Conservation (phyloP, 2,888 invertebrate species). For the Nephrotoma appendiculata region DNA sequence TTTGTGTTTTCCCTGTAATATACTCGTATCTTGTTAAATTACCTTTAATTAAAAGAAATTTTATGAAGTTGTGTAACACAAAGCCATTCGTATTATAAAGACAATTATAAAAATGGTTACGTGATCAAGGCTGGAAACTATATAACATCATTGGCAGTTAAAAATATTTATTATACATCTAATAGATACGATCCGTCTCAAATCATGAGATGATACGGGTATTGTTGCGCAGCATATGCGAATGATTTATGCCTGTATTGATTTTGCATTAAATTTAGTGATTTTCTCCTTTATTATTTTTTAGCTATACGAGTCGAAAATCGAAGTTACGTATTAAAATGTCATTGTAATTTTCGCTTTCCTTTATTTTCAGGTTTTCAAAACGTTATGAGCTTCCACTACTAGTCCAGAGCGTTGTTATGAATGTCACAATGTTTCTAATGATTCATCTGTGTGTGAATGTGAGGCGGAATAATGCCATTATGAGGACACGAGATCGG, state of each 20-base stretch:
- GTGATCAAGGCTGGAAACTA: background rate
- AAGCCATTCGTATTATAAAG: too few relatives aligned
- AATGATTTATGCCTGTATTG: background rate
- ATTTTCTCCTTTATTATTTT: background rate
- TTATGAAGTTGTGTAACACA: background rate
- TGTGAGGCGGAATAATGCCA: conserved; percentile 67
- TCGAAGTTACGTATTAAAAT: background rate
- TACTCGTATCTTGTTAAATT: background rate
- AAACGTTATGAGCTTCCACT: conserved; percentile 92
- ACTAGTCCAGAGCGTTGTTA: conserved; percentile 89
- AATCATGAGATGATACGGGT: background rate
- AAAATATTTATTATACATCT: background rate
- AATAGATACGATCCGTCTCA: background rate
- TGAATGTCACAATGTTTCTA: conserved; percentile 91
- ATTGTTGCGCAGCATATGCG: background rate
- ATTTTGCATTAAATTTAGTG: background rate
- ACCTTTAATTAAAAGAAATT: background rate
- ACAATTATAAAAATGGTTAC: background rate
- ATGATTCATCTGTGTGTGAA: conserved; percentile 89
- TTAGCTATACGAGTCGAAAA: background rate
- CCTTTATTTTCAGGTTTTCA: conserved; percentile 75
- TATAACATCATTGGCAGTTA: background rate
- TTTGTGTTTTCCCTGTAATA: background rate
- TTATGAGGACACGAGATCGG: conserved; percentile 58
- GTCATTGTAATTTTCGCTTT: background rate